phyloP scores from a whole-genome alignment of 2,888 invertebrate genomes.

The Cistogaster globosa region DNA sequence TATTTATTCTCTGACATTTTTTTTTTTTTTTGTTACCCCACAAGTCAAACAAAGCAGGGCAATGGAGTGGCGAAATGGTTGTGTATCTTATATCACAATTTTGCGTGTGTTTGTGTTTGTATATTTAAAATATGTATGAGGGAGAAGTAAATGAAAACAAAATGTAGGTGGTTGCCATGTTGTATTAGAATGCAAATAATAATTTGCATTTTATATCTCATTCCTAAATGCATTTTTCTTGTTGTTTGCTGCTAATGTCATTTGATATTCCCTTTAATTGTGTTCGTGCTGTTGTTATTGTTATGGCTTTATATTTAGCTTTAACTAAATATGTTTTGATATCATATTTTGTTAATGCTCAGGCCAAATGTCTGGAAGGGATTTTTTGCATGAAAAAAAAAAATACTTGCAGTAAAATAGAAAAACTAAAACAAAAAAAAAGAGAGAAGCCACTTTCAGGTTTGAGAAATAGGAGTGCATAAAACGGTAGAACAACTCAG shows the following conservation, averaged over 20 bases:
- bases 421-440: conserved; percentile 19
- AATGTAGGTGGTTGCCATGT: conserved; percentile 22
- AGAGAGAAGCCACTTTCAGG: conserved; percentile 4
- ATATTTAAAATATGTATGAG: background rate
- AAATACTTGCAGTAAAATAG: conserved; percentile 15
- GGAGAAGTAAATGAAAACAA: background rate
- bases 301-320: conserved; percentile 39
- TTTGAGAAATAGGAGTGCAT: background rate
- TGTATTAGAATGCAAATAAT: conserved; percentile 53
- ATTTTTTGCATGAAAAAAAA: conserved; percentile 17
- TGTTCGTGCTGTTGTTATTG: conserved; percentile 3
- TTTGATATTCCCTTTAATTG: conserved; percentile 61
- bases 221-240: conserved; percentile 25
- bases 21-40: conserved; percentile 1
- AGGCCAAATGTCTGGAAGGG: conserved; percentile 57
- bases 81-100: conserved; percentile 33
- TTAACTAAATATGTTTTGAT: conserved; percentile 46
- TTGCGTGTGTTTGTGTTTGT: background rate
- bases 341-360: conserved; percentile 22
- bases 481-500: background rate
- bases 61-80: conserved; percentile 32
- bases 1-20: conserved; percentile 27
- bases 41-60: conserved; percentile 41
- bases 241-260: conserved; percentile 44
- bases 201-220: conserved; percentile 45